These are phyloP conservation scores for Styela clava DNA, from an alignment of 23 tunicate species.

Conservation along the genomic window DNA sequence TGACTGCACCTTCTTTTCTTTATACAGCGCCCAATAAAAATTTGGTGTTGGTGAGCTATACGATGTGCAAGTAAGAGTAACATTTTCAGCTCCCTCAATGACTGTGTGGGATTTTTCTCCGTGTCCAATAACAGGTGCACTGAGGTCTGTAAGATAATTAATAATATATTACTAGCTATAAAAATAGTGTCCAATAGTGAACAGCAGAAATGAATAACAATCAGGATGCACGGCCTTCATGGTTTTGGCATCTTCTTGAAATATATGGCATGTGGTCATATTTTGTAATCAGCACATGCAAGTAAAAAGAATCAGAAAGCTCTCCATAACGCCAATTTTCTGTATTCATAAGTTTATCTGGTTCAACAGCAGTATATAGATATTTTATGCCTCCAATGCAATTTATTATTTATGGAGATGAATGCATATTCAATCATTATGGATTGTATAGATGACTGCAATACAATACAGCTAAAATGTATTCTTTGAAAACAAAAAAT, in stretches of 20 bases:
- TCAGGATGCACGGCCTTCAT: neutral
- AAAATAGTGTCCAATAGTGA: neutral
- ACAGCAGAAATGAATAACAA: neutral
- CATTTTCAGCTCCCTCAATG: slow-evolving; percentile 10
- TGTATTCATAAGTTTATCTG: neutral
- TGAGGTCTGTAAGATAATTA: slow-evolving; percentile 29
- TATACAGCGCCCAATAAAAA: slow-evolving; percentile 3
- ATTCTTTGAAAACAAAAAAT: too few relatives aligned
- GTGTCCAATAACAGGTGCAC: slow-evolving; percentile 27
- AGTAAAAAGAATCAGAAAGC: too few relatives aligned
- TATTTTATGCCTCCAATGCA: neutral
- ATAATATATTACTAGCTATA: neutral
- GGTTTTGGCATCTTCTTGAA: neutral
- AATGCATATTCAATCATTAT: too few relatives aligned
- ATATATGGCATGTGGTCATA: too few relatives aligned
- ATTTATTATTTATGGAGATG: too few relatives aligned
- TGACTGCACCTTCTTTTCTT: too few relatives aligned
- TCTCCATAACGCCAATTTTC: too few relatives aligned
- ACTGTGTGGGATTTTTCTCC: slow-evolving; percentile 15
- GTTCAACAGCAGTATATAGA: neutral
- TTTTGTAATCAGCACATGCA: too few relatives aligned
- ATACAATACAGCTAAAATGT: neutral
- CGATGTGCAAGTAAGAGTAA: slow-evolving; percentile 5
- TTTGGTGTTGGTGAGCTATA: slow-evolving; percentile 19
- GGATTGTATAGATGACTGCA: too few relatives aligned